Evolutionary conservation across 1,140 invertebrate species (phyloP), one percentile per base, ranked within the genome.

Genomic region (Venturia canescens): DNA sequence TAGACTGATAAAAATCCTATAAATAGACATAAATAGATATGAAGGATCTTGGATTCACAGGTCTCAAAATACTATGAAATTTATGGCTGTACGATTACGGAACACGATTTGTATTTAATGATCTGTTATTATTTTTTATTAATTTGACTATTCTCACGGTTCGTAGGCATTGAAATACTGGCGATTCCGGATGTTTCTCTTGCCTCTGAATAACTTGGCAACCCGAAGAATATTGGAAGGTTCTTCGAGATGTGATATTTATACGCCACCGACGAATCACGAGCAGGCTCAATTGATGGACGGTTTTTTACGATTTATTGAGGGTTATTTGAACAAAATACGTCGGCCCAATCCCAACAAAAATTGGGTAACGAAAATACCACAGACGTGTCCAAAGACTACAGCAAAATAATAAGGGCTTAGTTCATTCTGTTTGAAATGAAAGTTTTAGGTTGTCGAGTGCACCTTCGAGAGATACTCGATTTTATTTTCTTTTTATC

Each of bases 321-420:
- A 99, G 91, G 94, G 94, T 0, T 95, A 95, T 90, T 94, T 98
- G 29, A 99, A 99, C 92, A 97, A 98, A 92, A 96, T 98, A 86
- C 95, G 96, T 88, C 91, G 96, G 83, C 94, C 95, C 18, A 94
- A 93, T 88, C 93, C 90, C 4, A 91, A 92, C 57, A 94, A 94
- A 87, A 94, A 96, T 79, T 91, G 89, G 91, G 91, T 92, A 91
- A 91, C 21, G 44, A 66, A 48, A 26, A 26, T 79, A 79, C 3
- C 1, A 48, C 15, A 11, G 23, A 23, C 31, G 27, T 57, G 27
- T 21, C n/a, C 60, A 23, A 18, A 27, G 38, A 70, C 13, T 29
- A 16, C n/a, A 16, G 23, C 2, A 66, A 66, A 75, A 29, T n/a
- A 75, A 72, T 74, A 29, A 48, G 31, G 27, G 66, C 67, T 79